Conservation (phyloP, 2,888 invertebrate species). For the Metacarcinus magister region DNA sequence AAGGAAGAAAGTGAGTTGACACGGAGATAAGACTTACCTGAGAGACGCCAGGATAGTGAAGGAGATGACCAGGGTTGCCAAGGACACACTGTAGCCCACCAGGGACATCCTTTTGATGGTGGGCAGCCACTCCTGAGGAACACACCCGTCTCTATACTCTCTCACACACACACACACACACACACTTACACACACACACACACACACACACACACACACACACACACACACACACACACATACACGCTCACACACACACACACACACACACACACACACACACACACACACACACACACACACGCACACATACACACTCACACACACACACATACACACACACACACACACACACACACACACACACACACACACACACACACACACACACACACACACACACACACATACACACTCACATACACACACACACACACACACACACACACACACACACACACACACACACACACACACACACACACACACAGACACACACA, state of each 20-base stretch:
- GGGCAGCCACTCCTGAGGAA: slow-evolving; percentile 77
- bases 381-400: too few relatives aligned
- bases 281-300: too few relatives aligned
- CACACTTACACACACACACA: neutral
- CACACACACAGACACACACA: too few relatives aligned
- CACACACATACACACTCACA: too few relatives aligned
- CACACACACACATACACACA: too few relatives aligned
- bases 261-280: neutral
- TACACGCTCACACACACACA: neutral
- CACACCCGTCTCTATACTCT: neutral
- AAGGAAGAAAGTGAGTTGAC: neutral
- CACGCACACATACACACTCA: too few relatives aligned
- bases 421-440: too few relatives aligned
- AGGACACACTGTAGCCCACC: slow-evolving; percentile 87
- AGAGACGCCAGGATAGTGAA: slow-evolving; percentile 86
- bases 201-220: neutral
- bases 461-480: too few relatives aligned
- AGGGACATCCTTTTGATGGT: slow-evolving; percentile 85
- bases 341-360: too few relatives aligned
- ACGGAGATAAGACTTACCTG: slow-evolving; percentile 84
- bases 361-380: too few relatives aligned
- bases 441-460: too few relatives aligned
- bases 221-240: neutral
- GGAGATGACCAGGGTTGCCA: slow-evolving; percentile 86
- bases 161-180: slow-evolving; percentile 55